A percentile compares a stretch with the other conserved stretches of the same genome.
Conservation (phyloP, 2,797 vertebrate species). For the Chloroceryle inda region DNA sequence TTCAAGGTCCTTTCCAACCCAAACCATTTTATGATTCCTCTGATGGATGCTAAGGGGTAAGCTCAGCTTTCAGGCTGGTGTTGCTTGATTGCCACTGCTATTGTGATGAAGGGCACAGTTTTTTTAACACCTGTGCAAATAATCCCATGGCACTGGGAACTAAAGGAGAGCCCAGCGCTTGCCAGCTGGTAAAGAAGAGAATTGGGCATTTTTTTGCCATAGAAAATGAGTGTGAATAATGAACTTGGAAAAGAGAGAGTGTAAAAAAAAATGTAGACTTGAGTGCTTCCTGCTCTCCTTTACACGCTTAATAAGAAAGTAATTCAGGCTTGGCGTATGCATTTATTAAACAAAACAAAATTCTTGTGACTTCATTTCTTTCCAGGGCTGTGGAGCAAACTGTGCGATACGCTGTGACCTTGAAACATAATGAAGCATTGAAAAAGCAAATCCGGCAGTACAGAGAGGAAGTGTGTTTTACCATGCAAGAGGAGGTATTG, state of each 20-base stretch:
- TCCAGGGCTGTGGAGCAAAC: background rate
- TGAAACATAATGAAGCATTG: constrained; percentile 64
- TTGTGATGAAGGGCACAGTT: background rate
- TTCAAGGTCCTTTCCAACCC: background rate
- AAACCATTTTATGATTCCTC: background rate
- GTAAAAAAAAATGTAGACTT: background rate
- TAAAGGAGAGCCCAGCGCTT: background rate
- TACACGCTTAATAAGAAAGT: background rate
- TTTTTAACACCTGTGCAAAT: background rate
- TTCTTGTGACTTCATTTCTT: background rate
- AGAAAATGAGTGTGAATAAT: background rate
- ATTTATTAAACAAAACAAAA: background rate
- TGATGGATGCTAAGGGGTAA: background rate
- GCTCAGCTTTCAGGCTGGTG: background rate
- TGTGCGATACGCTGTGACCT: constrained; percentile 6
- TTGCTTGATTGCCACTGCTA: fast-evolving
- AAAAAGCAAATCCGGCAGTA: constrained; percentile 21
- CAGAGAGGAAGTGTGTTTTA: constrained; percentile 44
- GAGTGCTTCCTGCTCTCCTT: background rate
- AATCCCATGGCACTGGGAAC: background rate
- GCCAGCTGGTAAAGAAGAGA: background rate
- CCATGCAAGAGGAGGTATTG: background rate
- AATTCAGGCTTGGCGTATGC: background rate
- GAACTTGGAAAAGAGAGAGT: background rate
- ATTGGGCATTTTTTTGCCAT: fast-evolving